A percentile compares a stretch with the other conserved stretches of the same genome.
Conservation (phyloP, 1,140 invertebrate species). For the Drosophila elegans region DNA sequence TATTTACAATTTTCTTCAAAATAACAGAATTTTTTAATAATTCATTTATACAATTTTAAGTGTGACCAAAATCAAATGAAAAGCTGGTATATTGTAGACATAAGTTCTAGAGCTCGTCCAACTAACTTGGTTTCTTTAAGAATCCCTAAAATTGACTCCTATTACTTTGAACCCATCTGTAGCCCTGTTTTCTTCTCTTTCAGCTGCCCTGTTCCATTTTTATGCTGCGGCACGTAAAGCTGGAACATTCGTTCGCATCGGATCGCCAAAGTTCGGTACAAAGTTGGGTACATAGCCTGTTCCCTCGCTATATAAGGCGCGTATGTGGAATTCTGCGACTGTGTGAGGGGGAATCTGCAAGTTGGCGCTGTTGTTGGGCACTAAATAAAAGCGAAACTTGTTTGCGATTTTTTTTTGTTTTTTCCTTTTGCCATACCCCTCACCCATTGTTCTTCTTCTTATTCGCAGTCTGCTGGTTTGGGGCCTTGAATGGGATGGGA, state of each 20-base stretch:
- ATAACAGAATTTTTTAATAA: no score
- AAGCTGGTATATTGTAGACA: not conserved
- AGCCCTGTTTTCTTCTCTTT: not conserved
- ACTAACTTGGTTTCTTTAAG: no score
- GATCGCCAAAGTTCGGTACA: conserved; percentile 40
- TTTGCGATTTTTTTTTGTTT: conserved; percentile 55
- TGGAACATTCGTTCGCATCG: conserved; percentile 40
- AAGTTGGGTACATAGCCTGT: conserved; percentile 39
- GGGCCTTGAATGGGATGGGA: conserved; percentile 82
- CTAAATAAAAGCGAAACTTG: conserved; percentile 83
- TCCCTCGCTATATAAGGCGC: conserved; percentile 42
- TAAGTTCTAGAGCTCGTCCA: no score
- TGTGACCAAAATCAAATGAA: not conserved
- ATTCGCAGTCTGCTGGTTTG: conserved; percentile 53
- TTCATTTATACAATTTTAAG: not conserved
- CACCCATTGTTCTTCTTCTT: conserved; percentile 39
- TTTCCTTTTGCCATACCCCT: conserved; percentile 15
- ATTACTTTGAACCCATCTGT: conserved; percentile 5
- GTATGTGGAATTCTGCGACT: conserved; percentile 31
- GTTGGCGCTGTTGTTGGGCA: conserved; percentile 67
- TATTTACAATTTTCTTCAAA: no score
- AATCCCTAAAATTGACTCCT: not conserved
- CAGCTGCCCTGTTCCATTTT: conserved; percentile 70
- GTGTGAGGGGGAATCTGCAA: conserved; percentile 65
- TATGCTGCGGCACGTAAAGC: conserved; percentile 77